Evolutionary conservation across 2,888 invertebrate species (phyloP), one percentile per base, ranked within the genome.

Genomic region (Polyommatus iphigenia): DNA sequence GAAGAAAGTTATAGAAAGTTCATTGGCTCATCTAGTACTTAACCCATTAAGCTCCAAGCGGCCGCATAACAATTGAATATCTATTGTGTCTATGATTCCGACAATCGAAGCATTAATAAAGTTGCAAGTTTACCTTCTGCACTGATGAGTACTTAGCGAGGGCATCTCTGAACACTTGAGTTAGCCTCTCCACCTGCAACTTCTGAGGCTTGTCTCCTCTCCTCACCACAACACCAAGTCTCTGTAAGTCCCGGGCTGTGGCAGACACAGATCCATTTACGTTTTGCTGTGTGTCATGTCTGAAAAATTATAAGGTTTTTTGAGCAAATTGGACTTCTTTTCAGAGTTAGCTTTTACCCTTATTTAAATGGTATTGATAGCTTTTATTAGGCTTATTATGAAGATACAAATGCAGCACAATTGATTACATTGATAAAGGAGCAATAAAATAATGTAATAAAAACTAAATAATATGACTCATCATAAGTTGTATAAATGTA

Each of bases 171-270:
- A 98, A 98, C 84, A 97, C 97, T 83, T 96, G 96, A 15, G 97
- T 97, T 18, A 98, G 95, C 84, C 97, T 96, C 83, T 98, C 98
- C 78, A 97, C 95, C 89, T 98, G 98, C 81, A 98, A 91, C 85
- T 97, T 97, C 87, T 97, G 97, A 79, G 97, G 96, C 83, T 97
- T 97, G 87, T 97, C 96, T 0, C 96, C 96, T 81, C 95, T 95
- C 18, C 96, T 94, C 77, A 96, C 96, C 36, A 97, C 94, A 10
- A 95, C 95, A 59, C 96, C 96, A 36, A 98, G 91, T 79, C 96
- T 95, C 82, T 96, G 95, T 75, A 98, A 94, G 85, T 97, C 96
- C 82, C 96, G 95, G 72, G 96, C 96, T 0, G 97, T 97, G 50
- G 95, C 96, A 59, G 96, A 95, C 29, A 97, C 96, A 4, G 96